Evolutionary conservation across 2,888 invertebrate species (phyloP).

Genomic region (Calameuta idolon): DNA sequence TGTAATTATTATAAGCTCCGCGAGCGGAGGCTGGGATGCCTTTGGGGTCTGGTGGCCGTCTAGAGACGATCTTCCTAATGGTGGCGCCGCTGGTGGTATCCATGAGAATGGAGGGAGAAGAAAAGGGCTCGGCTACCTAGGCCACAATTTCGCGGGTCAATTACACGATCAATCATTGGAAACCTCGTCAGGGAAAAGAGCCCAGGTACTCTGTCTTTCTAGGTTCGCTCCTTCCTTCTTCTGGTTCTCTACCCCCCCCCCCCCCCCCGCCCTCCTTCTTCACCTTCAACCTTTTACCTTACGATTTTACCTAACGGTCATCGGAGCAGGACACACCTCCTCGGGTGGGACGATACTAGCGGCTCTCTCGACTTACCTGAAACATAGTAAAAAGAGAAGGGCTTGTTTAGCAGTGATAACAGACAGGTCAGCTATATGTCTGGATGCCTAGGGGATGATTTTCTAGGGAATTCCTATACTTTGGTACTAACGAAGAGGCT

Average conservation of each 20-base stretch:
- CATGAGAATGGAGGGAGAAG: constrained; percentile 3
- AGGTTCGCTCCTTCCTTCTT: background rate
- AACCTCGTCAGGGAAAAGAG: constrained; percentile 4
- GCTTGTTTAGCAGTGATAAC: background rate
- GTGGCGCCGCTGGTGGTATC: background rate
- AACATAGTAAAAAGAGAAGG: constrained; percentile 35
- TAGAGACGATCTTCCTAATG: constrained; percentile 14
- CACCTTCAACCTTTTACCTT: background rate
- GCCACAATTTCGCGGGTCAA: constrained; percentile 7
- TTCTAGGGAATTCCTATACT: background rate
- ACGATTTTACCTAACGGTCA: background rate
- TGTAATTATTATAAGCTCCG: background rate
- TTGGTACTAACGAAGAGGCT: constrained; percentile 41
- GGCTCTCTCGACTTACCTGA: constrained; percentile 46
- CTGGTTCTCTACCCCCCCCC: background rate
- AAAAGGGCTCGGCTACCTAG: background rate
- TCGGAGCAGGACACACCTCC: background rate
- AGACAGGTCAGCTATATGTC: background rate
- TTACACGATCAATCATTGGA: constrained; percentile 19
- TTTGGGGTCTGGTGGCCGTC: background rate
- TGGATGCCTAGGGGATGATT: background rate
- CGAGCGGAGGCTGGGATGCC: background rate
- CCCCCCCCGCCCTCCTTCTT: background rate
- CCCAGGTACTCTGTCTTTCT: background rate
- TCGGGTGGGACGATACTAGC: background rate